Evolutionary conservation across 1,140 invertebrate genomes (phyloP).

Genomic region (Carcinoscorpius rotundicauda): DNA sequence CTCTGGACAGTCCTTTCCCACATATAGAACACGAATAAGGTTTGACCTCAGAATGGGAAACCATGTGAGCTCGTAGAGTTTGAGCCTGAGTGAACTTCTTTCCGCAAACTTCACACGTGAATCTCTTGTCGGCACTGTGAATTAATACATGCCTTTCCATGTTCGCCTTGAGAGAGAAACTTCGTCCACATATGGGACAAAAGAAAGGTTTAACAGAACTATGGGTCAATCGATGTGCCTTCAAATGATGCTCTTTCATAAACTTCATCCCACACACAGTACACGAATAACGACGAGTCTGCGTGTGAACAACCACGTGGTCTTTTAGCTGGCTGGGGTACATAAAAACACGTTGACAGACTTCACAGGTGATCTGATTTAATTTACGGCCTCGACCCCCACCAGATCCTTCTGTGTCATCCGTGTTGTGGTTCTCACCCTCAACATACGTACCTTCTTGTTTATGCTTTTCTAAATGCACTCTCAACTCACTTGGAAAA

Average conservation of each 20-base stretch:
- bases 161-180: constrained; percentile 27
- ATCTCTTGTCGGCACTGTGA: constrained; percentile 40
- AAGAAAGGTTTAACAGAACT: constrained; percentile 26
- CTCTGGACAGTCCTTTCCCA: constrained; percentile 29
- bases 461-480: too few species aligned
- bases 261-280: constrained; percentile 22
- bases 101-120: constrained; percentile 39
- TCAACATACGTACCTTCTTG: too few species aligned
- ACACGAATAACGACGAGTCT: constrained; percentile 19
- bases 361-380: constrained; percentile 15
- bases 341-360: constrained; percentile 19
- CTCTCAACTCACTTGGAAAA: too few species aligned
- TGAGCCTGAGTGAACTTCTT: constrained; percentile 47
- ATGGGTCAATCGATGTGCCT: constrained; percentile 22
- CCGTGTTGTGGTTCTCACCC: too few species aligned
- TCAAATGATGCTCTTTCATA: constrained; percentile 23
- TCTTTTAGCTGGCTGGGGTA: constrained; percentile 22
- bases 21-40: constrained; percentile 36
- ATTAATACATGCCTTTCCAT: constrained; percentile 40
- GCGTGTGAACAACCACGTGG: constrained; percentile 21
- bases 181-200: constrained; percentile 28
- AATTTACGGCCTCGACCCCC: too few species aligned
- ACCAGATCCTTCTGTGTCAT: too few species aligned
- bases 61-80: constrained; percentile 41
- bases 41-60: constrained; percentile 36